A percentile compares a stretch with the other conserved stretches of the same genome.
phyloP scores from a whole-genome alignment of 2,113 vertebrate genomes.

The Noturus placidus region DNA sequence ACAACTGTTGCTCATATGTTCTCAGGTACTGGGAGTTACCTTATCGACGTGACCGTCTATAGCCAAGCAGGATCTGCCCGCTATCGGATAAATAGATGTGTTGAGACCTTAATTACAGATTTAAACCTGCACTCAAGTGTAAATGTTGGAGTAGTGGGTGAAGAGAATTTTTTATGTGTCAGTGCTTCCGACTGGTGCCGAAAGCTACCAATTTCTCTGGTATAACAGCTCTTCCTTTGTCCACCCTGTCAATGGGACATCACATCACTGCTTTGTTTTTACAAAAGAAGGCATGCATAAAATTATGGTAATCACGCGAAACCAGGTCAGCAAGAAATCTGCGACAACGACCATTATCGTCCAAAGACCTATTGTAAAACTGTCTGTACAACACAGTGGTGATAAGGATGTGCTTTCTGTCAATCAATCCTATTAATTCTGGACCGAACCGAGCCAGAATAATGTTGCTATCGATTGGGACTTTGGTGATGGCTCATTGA shows the following conservation, averaged over 20 bases:
- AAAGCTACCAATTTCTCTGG: constrained; percentile 67
- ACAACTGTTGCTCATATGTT: constrained; percentile 63
- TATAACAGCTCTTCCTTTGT: constrained; percentile 43
- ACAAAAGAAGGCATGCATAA: constrained; percentile 63
- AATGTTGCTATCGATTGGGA: constrained; percentile 70
- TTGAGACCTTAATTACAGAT: constrained; percentile 61
- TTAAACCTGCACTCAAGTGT: constrained; percentile 55
- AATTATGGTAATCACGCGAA: constrained; percentile 64
- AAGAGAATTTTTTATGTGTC: constrained; percentile 62
- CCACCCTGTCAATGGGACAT: constrained; percentile 34
- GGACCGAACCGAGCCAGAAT: constrained; percentile 57
- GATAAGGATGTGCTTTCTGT: constrained; percentile 54
- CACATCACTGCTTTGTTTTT: constrained; percentile 68
- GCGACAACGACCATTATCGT: constrained; percentile 57
- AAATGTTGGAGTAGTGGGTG: constrained; percentile 54
- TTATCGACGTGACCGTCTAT: constrained; percentile 60
- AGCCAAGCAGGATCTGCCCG: constrained; percentile 54
- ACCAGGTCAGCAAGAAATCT: constrained; percentile 66
- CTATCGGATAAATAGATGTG: constrained; percentile 61
- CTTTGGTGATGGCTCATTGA: constrained; percentile 71
- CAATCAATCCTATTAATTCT: constrained; percentile 63
- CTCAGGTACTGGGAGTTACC: constrained; percentile 59
- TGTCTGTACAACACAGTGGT: constrained; percentile 56
- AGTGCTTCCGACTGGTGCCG: constrained; percentile 53
- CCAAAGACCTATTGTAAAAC: constrained; percentile 61